Percentiles rank a stretch among this genome's conserved stretches.
These are phyloP conservation scores for Lepidonotus clava DNA, from an alignment of 2,888 invertebrate genomes.

Conservation along the genomic window DNA sequence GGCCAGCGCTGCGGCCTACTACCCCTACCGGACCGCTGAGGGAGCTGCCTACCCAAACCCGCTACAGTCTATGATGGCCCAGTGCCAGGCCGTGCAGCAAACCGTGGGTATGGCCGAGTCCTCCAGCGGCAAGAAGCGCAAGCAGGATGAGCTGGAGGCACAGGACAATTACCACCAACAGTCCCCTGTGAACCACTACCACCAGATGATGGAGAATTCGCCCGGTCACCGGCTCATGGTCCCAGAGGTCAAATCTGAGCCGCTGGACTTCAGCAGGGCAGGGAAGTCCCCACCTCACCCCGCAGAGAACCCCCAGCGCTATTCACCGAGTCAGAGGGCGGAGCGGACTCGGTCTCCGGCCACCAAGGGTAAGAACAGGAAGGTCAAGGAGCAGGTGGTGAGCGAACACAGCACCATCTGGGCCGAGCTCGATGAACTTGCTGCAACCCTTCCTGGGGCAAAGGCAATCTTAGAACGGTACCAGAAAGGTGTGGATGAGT, in stretches of 20 bases:
- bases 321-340: slow-evolving; percentile 1
- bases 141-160: neutral
- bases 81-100: neutral
- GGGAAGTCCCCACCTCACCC: neutral
- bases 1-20: neutral
- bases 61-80: neutral
- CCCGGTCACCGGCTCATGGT: neutral
- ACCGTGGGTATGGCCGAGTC: neutral
- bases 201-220: neutral
- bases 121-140: neutral
- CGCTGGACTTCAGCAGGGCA: slow-evolving; percentile 37
- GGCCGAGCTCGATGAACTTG: slow-evolving; percentile 43
- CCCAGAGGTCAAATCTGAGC: neutral
- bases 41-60: neutral
- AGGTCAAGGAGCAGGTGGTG: slow-evolving; percentile 49
- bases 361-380: slow-evolving; percentile 7
- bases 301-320: neutral
- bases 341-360: slow-evolving; percentile 13
- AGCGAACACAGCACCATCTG: slow-evolving; percentile 51
- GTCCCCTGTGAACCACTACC: neutral
- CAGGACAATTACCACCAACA: neutral
- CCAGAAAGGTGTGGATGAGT: slow-evolving; percentile 50
- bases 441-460: neutral
- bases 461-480: slow-evolving; percentile 44
- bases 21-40: slow-evolving; percentile 13